Evolutionary conservation across 2,888 invertebrate genomes (phyloP).

Genomic region (Drosophila limbata): DNA sequence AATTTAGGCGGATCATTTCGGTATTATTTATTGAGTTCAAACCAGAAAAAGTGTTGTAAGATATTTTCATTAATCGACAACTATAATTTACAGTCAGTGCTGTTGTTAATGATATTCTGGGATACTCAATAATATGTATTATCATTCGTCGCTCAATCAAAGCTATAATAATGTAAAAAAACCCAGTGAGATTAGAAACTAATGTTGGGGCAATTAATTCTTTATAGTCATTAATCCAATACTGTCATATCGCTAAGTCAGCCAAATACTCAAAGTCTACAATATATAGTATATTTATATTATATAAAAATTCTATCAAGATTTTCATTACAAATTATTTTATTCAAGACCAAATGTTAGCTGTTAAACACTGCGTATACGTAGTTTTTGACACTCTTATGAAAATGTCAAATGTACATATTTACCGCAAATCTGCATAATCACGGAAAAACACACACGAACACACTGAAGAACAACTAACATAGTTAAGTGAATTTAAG

Average conservation of each 20-base stretch:
- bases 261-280: too few relatives aligned
- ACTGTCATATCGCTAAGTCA: too few relatives aligned
- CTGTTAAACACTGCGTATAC: constrained; percentile 44
- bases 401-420: constrained; percentile 47
- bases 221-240: too few relatives aligned
- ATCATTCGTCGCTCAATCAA: neutral
- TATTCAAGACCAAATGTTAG: neutral
- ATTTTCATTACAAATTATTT: neutral
- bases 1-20: neutral
- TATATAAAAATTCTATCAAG: neutral
- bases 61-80: too few relatives aligned
- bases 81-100: neutral
- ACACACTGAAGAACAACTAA: constrained; percentile 25
- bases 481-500: constrained; percentile 63
- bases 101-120: neutral
- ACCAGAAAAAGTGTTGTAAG: too few relatives aligned
- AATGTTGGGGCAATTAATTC: neutral
- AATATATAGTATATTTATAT: too few relatives aligned
- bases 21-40: neutral
- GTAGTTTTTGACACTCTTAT: constrained; percentile 31
- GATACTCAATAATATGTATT: neutral
- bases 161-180: neutral
- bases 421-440: constrained; percentile 53
- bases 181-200: neutral
- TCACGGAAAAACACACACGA: constrained; percentile 16